phyloP scores from a whole-genome alignment of 2,888 invertebrate genomes.

The Lycocerus yunnanus region DNA sequence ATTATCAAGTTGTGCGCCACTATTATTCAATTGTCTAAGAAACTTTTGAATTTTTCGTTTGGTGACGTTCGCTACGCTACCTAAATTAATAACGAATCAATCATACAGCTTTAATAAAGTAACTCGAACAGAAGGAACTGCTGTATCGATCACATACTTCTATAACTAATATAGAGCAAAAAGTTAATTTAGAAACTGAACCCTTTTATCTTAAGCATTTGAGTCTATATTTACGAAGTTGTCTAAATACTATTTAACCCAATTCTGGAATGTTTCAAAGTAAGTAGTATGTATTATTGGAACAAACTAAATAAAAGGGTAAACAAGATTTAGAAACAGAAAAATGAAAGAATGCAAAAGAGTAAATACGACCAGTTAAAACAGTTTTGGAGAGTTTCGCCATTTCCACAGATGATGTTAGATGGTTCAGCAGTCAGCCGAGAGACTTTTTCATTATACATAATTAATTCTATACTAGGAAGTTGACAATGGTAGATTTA shows the following conservation, averaged over 20 bases:
- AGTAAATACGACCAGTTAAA: neutral
- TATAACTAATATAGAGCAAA: neutral
- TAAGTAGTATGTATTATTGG: neutral
- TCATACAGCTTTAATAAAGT: neutral
- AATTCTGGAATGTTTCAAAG: neutral
- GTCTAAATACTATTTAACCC: conserved; percentile 1
- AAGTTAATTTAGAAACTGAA: neutral
- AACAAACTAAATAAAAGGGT: neutral
- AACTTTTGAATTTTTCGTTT: neutral
- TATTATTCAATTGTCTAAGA: no score
- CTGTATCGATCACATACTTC: neutral
- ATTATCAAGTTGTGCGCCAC: neutral
- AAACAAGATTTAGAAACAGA: neutral
- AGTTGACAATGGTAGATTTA: neutral
- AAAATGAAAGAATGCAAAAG: neutral
- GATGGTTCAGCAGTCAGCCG: no score
- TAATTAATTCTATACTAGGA: neutral
- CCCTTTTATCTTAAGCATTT: neutral
- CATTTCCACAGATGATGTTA: neutral
- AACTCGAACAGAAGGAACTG: neutral
- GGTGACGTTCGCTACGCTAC: neutral
- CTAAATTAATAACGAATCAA: neutral
- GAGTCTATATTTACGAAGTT: neutral
- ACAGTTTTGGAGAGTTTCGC: no score
- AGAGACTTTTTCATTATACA: neutral